Conservation (phyloP, 2,113 vertebrate species). For the Phalacrocorax aristotelis region DNA sequence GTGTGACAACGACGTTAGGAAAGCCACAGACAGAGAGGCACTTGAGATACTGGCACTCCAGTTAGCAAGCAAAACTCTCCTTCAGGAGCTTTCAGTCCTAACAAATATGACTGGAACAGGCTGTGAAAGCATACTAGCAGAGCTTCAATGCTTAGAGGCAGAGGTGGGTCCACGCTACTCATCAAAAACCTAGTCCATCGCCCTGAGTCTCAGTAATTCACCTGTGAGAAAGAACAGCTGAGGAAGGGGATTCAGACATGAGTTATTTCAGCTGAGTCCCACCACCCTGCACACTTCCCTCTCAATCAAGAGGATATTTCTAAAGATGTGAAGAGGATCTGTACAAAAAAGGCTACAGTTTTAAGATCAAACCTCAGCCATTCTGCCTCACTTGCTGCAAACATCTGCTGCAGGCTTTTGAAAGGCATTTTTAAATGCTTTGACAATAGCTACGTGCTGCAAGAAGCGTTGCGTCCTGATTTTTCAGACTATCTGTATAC, state of each 20-base stretch:
- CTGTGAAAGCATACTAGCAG: not conserved
- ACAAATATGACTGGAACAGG: not conserved
- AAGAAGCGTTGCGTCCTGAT: not conserved
- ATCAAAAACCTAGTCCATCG: not conserved
- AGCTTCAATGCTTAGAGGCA: not conserved
- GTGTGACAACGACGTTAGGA: not conserved
- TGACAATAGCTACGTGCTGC: not conserved
- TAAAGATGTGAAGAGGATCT: not conserved
- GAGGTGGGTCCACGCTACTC: not conserved
- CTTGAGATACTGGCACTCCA: not conserved
- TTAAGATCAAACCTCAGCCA: not conserved
- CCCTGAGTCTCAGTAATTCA: not conserved
- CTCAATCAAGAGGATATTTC: not conserved
- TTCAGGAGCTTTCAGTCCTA: not conserved
- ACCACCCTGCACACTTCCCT: not conserved
- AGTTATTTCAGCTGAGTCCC: not conserved
- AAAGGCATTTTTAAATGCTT: not conserved
- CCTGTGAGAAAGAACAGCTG: not conserved
- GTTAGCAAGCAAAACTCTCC: not conserved
- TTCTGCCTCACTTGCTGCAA: not conserved
- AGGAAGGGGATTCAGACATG: not conserved
- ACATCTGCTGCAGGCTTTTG: not conserved
- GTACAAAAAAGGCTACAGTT: not conserved
- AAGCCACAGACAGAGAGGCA: not conserved
- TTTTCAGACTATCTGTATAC: not conserved